These are phyloP conservation scores for Coelogynopora nodosa DNA, from an alignment of 2,888 invertebrate genomes.

Conservation along the genomic window DNA sequence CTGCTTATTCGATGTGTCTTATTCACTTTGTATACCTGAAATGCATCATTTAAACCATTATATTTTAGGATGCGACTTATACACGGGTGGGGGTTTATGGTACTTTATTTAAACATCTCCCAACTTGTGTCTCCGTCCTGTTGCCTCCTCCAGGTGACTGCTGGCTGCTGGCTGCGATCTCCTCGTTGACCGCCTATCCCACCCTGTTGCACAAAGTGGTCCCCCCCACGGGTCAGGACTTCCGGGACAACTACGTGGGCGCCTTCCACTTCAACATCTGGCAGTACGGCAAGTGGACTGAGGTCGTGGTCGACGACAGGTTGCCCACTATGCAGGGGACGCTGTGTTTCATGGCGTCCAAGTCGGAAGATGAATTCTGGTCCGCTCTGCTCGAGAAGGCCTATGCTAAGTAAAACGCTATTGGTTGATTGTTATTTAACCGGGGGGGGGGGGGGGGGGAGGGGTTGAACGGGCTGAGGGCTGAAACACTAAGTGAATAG, in stretches of 20 bases:
- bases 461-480: too few relatives aligned
- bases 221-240: constrained; percentile 80
- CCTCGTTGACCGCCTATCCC: constrained; percentile 72
- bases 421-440: too few relatives aligned
- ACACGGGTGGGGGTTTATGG: too few relatives aligned
- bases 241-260: constrained; percentile 76
- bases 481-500: too few relatives aligned
- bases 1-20: too few relatives aligned
- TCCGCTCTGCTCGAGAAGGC: constrained; percentile 66
- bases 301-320: constrained; percentile 70
- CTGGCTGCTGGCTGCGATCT: constrained; percentile 46
- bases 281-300: constrained; percentile 81
- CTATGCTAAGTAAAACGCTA: constrained; percentile 64
- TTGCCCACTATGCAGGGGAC: constrained; percentile 62
- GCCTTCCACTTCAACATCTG: constrained; percentile 84
- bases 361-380: constrained; percentile 65
- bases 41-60: too few relatives aligned
- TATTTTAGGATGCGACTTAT: too few relatives aligned
- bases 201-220: constrained; percentile 86
- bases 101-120: too few relatives aligned
- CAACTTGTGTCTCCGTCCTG: too few relatives aligned
- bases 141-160: constrained; percentile 43
- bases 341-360: constrained; percentile 64
- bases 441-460: too few relatives aligned
- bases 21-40: too few relatives aligned